Base-by-base conservation (phyloP, 2,797 vertebrate species). In the Podargus strigoides region DNA sequence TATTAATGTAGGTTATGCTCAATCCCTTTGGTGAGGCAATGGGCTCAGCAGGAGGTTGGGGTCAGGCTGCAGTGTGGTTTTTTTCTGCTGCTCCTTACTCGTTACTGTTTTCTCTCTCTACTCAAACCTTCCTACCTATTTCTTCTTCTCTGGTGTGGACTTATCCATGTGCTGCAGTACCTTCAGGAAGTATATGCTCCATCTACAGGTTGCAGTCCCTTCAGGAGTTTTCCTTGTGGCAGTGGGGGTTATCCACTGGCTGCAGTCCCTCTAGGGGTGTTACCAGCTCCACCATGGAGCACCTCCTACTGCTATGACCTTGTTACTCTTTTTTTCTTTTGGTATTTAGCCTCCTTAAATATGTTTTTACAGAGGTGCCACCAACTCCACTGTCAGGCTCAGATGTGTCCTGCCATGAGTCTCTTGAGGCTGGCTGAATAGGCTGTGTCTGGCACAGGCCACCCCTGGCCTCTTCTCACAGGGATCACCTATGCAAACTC, bases 401-500 rank as follows among this genome's bases (percentile, higher is more conserved):
- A 49, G 14, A 16, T 26, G 9, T 39, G 10, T 66, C 42, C 19
- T 50, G n/a, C 21, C 18, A 32, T 70, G 28, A 32, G 2, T 39
- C 11, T 49, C 9, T 39, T 19, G 28, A 21, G 60, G 30, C 15
- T 60, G 14, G 18, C 8, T 66, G 41, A 60, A 18, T 20, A 49
- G 63, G 23, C 9, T 74, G 30, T 46, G 9, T n/a, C 23, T 34
- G 63, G 11, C 4, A 39, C 0, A 42, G 14, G 18, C 11, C 49
- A 46, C 13, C 20, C 39, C 37, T 77, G 15, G 14, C 12, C 20
- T 52, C 26, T 20, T 36, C 41, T 42, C 41, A 42, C 24, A 39
- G 15, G 11, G 1, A 2, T 55, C 8, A 24, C 9, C 24, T 7
- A 2, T 44, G 21, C 32, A 76, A 68, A 44, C 3, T 3, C 3